Conservation (phyloP, 1,140 invertebrate genomes). For the Pantala flavescens region DNA sequence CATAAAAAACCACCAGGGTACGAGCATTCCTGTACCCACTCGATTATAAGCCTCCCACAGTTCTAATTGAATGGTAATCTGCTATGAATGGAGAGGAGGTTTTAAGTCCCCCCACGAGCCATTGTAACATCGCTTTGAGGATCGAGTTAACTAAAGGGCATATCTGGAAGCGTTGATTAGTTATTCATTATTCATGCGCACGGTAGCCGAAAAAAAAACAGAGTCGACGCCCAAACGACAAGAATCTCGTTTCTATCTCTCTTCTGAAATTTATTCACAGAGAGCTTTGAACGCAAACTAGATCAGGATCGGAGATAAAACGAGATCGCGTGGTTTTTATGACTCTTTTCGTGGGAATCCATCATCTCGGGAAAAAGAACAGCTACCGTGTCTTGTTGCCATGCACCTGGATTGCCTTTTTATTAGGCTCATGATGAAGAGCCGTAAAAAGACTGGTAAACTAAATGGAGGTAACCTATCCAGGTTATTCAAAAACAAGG, state of each 20-base stretch:
- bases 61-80: too few species aligned
- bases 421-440: not conserved
- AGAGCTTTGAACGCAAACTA: not conserved
- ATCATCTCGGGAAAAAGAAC: not conserved
- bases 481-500: too few species aligned
- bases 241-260: not conserved
- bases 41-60: too few species aligned
- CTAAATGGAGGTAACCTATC: too few species aligned
- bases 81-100: too few species aligned
- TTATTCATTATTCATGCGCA: not conserved
- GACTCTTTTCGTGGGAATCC: not conserved
- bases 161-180: not conserved
- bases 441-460: too few species aligned
- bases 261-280: not conserved
- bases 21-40: too few species aligned
- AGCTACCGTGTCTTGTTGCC: not conserved
- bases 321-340: not conserved
- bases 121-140: too few species aligned
- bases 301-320: not conserved
- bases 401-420: not conserved
- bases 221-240: not conserved
- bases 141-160: not conserved
- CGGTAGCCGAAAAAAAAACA: not conserved
- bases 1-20: too few species aligned
- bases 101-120: too few species aligned